Percentiles rank a stretch among this genome's conserved stretches.
Conservation (phyloP, 2,888 invertebrate genomes). For the Nasonia oneida region DNA sequence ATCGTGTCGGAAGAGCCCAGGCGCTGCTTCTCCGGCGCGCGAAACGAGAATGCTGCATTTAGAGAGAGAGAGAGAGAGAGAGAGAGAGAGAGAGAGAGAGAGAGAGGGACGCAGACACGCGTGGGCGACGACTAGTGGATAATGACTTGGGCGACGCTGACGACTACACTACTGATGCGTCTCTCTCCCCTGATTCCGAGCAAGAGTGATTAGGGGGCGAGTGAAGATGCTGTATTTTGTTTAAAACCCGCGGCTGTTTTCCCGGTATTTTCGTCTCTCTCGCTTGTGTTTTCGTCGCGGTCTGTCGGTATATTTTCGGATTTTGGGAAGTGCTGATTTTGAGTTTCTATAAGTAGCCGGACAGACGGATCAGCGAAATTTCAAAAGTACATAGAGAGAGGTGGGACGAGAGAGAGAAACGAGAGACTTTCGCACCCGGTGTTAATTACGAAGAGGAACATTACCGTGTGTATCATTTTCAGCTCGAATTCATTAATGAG, state of each 20-base stretch:
- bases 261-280: background rate
- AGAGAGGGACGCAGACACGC: background rate
- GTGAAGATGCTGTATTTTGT: background rate
- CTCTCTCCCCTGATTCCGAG: background rate
- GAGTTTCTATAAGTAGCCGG: too few relatives aligned
- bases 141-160: slow-evolving; percentile 24
- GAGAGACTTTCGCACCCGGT: background rate
- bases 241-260: background rate
- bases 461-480: background rate
- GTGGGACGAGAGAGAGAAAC: background rate
- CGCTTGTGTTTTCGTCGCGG: background rate
- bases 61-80: background rate
- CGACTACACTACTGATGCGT: background rate
- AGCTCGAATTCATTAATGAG: slow-evolving; percentile 6
- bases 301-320: background rate
- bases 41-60: slow-evolving; percentile 24
- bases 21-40: background rate
- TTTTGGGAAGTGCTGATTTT: background rate
- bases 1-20: slow-evolving; percentile 64
- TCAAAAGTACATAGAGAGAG: background rate
- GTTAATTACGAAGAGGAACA: background rate
- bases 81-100: background rate
- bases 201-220: background rate
- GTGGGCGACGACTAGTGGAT: background rate
- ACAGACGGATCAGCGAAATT: background rate